A percentile compares a stretch with the other conserved stretches of the same genome.
phyloP scores from a whole-genome alignment of 2,888 invertebrate species.

The Cremastinae sp. region DNA sequence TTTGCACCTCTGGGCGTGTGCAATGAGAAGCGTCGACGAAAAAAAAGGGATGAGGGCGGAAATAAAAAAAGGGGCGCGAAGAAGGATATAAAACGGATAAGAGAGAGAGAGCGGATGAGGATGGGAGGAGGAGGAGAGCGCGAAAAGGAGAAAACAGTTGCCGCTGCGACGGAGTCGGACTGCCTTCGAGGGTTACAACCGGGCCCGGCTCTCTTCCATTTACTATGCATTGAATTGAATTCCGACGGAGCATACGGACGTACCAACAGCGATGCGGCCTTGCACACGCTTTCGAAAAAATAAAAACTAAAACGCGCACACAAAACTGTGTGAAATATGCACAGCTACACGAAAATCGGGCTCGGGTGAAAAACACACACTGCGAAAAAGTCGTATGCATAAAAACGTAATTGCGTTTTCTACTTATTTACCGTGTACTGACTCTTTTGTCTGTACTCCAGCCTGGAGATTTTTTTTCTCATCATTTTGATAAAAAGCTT shows the following conservation, averaged over 20 bases:
- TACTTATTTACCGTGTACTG: neutral
- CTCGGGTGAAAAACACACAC: neutral
- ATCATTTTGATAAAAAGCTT: too few relatives aligned
- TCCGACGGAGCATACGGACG: constrained; percentile 62
- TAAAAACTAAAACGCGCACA: constrained; percentile 7
- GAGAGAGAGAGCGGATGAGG: constrained; percentile 31
- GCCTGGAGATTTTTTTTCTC: too few relatives aligned
- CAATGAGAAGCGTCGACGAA: constrained; percentile 44
- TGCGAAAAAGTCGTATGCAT: neutral
- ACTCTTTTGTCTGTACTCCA: too few relatives aligned
- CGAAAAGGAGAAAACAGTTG: constrained; percentile 57
- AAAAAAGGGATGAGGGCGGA: constrained; percentile 37
- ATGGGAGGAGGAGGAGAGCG: constrained; percentile 29
- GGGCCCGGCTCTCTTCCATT: constrained; percentile 68
- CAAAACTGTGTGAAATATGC: constrained; percentile 11
- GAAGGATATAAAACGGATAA: constrained; percentile 29
- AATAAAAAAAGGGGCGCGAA: constrained; percentile 35
- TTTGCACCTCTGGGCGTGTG: constrained; percentile 67
- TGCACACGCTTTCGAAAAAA: neutral
- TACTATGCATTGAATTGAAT: constrained; percentile 76
- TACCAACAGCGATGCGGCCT: constrained; percentile 31
- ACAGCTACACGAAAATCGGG: constrained; percentile 1
- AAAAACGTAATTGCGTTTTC: neutral
- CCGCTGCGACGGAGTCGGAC: constrained; percentile 23
- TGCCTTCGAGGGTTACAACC: constrained; percentile 65